These are phyloP conservation scores for Galemys pyrenaicus DNA, from an alignment of 2,113 vertebrate genomes.

Conservation along the genomic window DNA sequence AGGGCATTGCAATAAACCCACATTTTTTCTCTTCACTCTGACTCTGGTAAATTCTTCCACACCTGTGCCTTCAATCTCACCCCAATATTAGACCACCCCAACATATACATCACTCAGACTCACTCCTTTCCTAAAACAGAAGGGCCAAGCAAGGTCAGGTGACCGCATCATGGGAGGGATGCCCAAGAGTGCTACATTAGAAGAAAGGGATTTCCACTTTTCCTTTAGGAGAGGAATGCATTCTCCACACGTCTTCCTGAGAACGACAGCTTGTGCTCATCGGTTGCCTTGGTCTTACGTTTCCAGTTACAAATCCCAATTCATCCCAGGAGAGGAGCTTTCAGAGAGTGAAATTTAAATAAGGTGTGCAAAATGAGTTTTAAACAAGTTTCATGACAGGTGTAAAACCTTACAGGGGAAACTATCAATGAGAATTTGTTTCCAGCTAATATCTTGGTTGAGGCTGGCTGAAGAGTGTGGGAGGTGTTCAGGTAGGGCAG, in stretches of 20 bases:
- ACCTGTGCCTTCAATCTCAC: no score
- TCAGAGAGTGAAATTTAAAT: constrained; percentile 42
- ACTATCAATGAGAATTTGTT: neutral
- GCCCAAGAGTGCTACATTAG: neutral
- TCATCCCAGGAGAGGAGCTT: neutral
- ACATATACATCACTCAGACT: neutral
- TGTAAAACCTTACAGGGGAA: neutral
- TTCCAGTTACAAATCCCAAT: neutral
- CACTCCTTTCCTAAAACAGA: neutral
- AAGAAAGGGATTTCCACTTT: neutral
- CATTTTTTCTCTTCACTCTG: no score
- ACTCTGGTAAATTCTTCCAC: no score
- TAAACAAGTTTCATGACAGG: neutral
- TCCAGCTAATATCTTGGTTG: neutral
- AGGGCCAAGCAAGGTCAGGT: neutral
- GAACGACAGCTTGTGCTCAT: neutral
- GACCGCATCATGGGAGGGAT: neutral
- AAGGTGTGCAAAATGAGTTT: constrained; percentile 17
- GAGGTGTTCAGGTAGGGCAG: accelerated
- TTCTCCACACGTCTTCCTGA: neutral
- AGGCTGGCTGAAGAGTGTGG: neutral
- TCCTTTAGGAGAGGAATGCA: neutral
- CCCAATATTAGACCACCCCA: no score
- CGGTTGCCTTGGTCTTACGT: neutral
- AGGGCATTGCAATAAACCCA: no score